Conservation (phyloP, 2,888 invertebrate genomes). For the Cheilosia impressa region DNA sequence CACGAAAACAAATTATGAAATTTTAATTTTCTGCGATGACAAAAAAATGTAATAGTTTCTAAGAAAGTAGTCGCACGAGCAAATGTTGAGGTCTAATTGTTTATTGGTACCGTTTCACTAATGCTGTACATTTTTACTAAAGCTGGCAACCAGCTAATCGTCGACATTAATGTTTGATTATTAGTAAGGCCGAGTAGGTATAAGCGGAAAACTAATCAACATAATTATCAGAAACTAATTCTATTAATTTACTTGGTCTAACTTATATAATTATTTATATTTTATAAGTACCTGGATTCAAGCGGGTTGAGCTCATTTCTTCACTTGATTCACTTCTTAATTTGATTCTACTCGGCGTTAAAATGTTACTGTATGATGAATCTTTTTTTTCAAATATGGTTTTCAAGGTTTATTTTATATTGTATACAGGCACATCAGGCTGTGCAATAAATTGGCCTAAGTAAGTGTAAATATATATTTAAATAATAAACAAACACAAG, state of each 20-base stretch:
- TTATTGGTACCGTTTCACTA: too few relatives aligned
- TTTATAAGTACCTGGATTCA: not conserved
- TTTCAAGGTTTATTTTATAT: not conserved
- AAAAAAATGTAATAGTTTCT: too few relatives aligned
- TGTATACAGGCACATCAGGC: not conserved
- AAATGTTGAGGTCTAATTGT: too few relatives aligned
- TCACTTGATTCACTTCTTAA: not conserved
- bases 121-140: too few relatives aligned
- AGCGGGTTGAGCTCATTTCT: not conserved
- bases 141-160: too few relatives aligned
- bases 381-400: not conserved
- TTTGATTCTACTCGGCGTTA: not conserved
- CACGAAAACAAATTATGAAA: too few relatives aligned
- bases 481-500: not conserved
- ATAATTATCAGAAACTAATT: not conserved
- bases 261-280: too few relatives aligned
- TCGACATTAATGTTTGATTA: too few relatives aligned
- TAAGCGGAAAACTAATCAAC: not conserved
- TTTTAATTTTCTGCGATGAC: too few relatives aligned
- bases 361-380: not conserved
- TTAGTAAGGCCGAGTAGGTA: too few relatives aligned
- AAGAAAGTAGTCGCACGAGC: too few relatives aligned
- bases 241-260: not conserved
- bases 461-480: not conserved
- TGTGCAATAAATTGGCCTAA: not conserved